Evolutionary conservation across 1,140 invertebrate genomes (phyloP).

Genomic region (Aplysia californica): DNA sequence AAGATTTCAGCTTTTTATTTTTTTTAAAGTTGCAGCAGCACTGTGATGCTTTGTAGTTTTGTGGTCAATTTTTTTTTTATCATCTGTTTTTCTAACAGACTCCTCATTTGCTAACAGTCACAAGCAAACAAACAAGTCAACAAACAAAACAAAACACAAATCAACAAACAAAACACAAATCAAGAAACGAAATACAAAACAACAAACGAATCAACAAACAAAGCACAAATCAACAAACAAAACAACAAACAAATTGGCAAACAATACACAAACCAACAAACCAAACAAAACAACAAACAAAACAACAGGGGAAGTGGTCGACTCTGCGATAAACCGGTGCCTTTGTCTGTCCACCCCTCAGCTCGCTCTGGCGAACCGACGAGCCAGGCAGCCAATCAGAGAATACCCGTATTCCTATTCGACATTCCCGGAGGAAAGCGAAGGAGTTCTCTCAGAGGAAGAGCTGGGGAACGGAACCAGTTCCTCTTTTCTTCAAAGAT

Average conservation of each 20-base stretch:
- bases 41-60: no score
- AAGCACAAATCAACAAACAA: neutral
- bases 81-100: no score
- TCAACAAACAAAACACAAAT: no score
- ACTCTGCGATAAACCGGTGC: no score
- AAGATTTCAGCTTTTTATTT: no score
- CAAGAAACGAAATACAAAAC: no score
- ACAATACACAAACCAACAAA: neutral
- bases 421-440: slow-evolving; percentile 4
- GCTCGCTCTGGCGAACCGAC: neutral
- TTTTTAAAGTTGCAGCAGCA: no score
- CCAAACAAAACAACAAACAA: neutral
- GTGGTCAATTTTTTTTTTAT: no score
- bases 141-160: no score
- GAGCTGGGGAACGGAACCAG: neutral
- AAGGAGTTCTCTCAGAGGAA: neutral
- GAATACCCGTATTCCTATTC: slow-evolving; percentile 14
- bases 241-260: neutral
- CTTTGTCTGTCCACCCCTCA: neutral
- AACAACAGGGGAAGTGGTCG: neutral
- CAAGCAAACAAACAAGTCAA: no score
- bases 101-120: no score
- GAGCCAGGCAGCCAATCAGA: neutral
- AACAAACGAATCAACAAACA: no score
- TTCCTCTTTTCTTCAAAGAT: neutral